These are phyloP conservation scores for Epinotia demarniana DNA, from an alignment of 2,888 invertebrate genomes.

Conservation along the genomic window DNA sequence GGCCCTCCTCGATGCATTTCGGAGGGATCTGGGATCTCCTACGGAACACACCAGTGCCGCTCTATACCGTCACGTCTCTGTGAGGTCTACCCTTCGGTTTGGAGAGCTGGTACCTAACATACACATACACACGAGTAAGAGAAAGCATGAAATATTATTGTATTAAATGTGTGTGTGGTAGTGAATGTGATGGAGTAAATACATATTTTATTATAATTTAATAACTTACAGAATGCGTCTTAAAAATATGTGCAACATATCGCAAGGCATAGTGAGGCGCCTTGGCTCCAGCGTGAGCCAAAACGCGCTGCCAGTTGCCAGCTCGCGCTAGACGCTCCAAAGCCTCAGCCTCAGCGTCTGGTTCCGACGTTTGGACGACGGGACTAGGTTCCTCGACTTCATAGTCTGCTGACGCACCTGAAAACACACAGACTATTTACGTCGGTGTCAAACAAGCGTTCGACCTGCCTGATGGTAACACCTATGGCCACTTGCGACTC, in stretches of 20 bases:
- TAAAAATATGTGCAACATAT: slow-evolving; percentile 73
- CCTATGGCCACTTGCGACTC: too few species aligned
- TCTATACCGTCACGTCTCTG: too few species aligned
- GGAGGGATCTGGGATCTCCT: too few species aligned
- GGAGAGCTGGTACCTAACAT: too few species aligned
- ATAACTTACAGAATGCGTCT: slow-evolving; percentile 65
- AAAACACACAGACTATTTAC: not conserved
- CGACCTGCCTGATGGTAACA: too few species aligned
- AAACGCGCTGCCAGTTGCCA: slow-evolving; percentile 78
- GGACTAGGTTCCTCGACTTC: slow-evolving; percentile 58
- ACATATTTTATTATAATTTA: not conserved
- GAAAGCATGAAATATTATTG: too few species aligned
- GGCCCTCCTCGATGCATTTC: too few species aligned
- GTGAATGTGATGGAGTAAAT: too few species aligned
- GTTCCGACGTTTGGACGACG: slow-evolving; percentile 43
- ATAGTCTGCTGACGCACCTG: slow-evolving; percentile 59
- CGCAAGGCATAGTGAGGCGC: slow-evolving; percentile 77
- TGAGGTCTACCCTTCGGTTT: too few species aligned
- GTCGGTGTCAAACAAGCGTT: not conserved
- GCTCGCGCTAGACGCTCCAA: slow-evolving; percentile 75
- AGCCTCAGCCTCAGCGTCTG: slow-evolving; percentile 58
- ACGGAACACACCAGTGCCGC: too few species aligned
- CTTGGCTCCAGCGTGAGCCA: slow-evolving; percentile 69
- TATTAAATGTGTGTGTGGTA: too few species aligned
- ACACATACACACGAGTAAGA: too few species aligned